Base-by-base conservation (phyloP, 2,113 vertebrate species). In the Anser cygnoides region DNA sequence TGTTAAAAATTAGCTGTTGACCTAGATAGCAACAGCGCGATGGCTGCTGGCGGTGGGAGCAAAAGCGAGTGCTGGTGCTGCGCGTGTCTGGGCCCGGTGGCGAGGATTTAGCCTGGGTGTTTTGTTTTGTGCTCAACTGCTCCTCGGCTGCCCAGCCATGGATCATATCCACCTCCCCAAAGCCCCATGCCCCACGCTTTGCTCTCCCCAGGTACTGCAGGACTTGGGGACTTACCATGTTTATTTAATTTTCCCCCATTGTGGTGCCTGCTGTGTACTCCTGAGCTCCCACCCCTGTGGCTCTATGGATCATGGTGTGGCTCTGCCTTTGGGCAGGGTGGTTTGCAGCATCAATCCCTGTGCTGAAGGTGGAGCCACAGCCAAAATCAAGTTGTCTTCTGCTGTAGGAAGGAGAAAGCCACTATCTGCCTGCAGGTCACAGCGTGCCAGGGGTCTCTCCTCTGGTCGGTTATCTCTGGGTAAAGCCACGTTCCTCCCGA, bases 1-100 rank as follows among this genome's bases (percentile, higher is more conserved):
- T 87, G 92, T 91, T 84, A 94, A 89, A 95, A 95, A 94, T 91
- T 81, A 92, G 84, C 93, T 92, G 88, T 79, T 96, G 93, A 78
- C 95, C 95, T 90, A 96, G 83, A 96, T 95, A 96, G 83, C 14
- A 28, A 11, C 62, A 75, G 70, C 3, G 3, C 4, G 4, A 59
- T 70, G 59, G 41, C 72, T 50, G 85, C 65, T 81, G 7, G 0
- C 68, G 22, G 83, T 16, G 41, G 73, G 92, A 87, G 15, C 52
- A 31, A 3, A 33, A 90, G 68, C 0, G 28, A 94, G 73, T 0
- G 1, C 54, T 66, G 89, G 67, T 78, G 89, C 89, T 58, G 75
- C 0, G 0, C 3, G 0, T 41, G 62, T 18, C 37, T 65, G 62
- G 26, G 37, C 41, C 25, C 16, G 8, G 26, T 19, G 62, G 37